phyloP scores from a whole-genome alignment of 2,888 invertebrate species.

The Eumacrocentrus americanus region DNA sequence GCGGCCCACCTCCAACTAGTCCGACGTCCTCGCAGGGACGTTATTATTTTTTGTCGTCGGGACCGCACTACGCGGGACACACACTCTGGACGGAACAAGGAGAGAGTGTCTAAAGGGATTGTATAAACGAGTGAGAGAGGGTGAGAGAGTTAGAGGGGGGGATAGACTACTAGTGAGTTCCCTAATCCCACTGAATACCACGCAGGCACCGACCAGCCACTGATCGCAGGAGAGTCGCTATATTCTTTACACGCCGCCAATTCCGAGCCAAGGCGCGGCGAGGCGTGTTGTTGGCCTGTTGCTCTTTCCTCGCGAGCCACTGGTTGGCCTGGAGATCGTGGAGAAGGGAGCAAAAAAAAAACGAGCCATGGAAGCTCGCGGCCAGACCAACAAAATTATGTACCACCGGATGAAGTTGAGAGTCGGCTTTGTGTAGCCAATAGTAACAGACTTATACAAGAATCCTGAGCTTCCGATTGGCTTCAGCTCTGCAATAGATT shows the following conservation, averaged over 20 bases:
- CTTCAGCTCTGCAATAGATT: no score
- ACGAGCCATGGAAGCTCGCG: no score
- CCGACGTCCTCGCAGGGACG: background rate
- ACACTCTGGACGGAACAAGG: background rate
- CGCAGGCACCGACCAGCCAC: constrained; percentile 30
- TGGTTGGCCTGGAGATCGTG: constrained; percentile 25
- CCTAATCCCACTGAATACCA: constrained; percentile 27
- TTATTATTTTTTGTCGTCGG: background rate
- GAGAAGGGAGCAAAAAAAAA: background rate
- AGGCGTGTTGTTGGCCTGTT: constrained; percentile 42
- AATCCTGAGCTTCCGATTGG: no score
- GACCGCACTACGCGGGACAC: background rate
- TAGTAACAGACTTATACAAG: no score
- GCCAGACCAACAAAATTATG: no score
- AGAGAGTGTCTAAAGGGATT: background rate
- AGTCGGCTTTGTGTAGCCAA: no score
- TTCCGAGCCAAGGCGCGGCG: constrained; percentile 44
- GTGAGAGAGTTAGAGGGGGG: constrained; percentile 17
- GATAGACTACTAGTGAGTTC: constrained; percentile 34
- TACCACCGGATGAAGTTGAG: no score
- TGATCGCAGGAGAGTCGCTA: constrained; percentile 33
- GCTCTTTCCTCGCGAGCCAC: constrained; percentile 49
- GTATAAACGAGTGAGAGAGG: constrained; percentile 17
- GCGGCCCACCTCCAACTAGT: background rate
- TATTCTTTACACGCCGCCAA: constrained; percentile 29